Evolutionary conservation across 2,113 vertebrate species (phyloP).

Genomic region (Irena cyanogastra): DNA sequence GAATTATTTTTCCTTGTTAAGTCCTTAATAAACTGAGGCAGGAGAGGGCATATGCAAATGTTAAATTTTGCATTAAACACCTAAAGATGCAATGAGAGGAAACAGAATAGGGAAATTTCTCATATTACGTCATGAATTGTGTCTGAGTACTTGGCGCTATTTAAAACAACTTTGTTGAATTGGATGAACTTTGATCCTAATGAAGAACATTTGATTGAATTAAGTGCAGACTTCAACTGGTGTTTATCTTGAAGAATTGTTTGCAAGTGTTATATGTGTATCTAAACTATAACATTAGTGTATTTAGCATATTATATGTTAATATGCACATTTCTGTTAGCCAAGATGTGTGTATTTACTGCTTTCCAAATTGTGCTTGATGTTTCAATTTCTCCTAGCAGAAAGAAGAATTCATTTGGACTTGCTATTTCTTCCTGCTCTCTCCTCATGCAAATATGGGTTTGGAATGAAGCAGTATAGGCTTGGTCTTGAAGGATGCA

Average conservation of each 20-base stretch:
- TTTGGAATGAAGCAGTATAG: neutral
- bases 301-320: neutral
- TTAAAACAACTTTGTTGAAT: slow-evolving; percentile 5
- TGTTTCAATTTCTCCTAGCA: neutral
- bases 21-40: neutral
- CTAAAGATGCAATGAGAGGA: neutral
- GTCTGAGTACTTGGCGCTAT: neutral
- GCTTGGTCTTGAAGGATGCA: neutral
- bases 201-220: slow-evolving; percentile 27
- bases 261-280: neutral
- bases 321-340: neutral
- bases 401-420: neutral
- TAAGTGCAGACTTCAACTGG: neutral
- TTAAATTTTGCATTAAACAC: neutral
- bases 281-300: neutral
- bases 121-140: neutral
- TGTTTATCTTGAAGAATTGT: slow-evolving; percentile 3
- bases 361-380: neutral
- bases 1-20: neutral
- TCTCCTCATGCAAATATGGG: neutral
- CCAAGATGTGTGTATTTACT: neutral
- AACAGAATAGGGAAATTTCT: neutral
- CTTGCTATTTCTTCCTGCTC: neutral
- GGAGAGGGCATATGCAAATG: neutral
- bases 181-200: slow-evolving; percentile 35